Evolutionary conservation across 2,113 vertebrate genomes (phyloP), one percentile per base, ranked within the genome.

Genomic region (Archocentrus centrarchus): DNA sequence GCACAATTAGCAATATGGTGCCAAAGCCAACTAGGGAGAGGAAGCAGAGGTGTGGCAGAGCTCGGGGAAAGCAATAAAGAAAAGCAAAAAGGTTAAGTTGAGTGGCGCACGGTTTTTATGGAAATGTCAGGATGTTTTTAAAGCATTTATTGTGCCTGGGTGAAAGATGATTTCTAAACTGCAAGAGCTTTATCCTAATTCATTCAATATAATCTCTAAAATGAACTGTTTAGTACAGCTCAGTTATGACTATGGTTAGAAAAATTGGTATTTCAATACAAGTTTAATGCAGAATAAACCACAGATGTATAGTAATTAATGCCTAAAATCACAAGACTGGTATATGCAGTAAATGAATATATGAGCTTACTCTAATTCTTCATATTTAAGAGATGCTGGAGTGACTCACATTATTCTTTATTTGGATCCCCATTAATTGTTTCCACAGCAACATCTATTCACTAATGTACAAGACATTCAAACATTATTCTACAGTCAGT

Each of bases 1-100:
- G 89, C 88, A 88, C 89, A 88, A 91, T 90, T 91, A 88, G 81
- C 70, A 75, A 86, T 68, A 66, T 78, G 75, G 60, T 82, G 85
- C 82, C 83, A 79, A 61, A 77, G 64, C 63, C 77, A 77, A 73
- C 47, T 18, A 11, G 27, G 70, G 79, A 32, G 75, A 64, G 59
- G 70, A 61, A 59, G 53, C 17, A 75, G 59, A n/a, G 39, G 64
- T 57, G 59, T 76, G 78, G 73, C 70, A 63, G 83, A 75, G 76
- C 80, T 27, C 7, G 13, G 30, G 57, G 32, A 58, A 63, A 35
- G 58, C 30, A 75, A 82, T 80, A 64, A 85, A 85, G 76, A 62
- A 39, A 75, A 84, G 53, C 6, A 57, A 77, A 85, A 85, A 85
- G 84, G 80, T 84, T 79, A 79, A 79, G 41, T 59, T 83, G 66